Base-by-base conservation (phyloP, 2,113 vertebrate species). In the Petrocephalus microphthalmus region DNA sequence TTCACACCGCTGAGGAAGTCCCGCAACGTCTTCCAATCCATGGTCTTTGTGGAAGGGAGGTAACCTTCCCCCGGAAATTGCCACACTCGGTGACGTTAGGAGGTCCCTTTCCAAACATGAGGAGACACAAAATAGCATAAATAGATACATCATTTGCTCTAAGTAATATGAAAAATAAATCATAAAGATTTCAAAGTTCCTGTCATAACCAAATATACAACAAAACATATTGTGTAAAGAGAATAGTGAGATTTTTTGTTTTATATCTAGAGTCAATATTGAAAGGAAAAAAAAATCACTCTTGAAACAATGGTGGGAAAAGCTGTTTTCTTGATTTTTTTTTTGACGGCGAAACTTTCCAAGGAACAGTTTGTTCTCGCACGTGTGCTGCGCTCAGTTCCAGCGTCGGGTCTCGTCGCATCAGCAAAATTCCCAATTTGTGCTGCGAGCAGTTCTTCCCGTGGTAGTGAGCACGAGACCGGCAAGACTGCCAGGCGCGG, bases 21-120 rank as follows among this genome's bases (percentile, higher is more conserved):
- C 89, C 95, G 92, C 0, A 97, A 93, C 83, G 90, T 93, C 0
- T 91, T 93, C 96, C 96, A 97, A 90, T 97, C 96, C 96, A 96
- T 97, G 91, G 90, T 88, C 20, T 74, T 13, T 13, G 51, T 71
- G 6, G 71, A 78, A 33, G 85, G 71, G 37, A 49, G 56, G 64
- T 33, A 2, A 7, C 19, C 89, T 86, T 49, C 52, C 82, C 74
- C 74, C 86, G 49, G n/a, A 25, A 88, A 47, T 64, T 6, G 22
- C 29, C 8, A 45, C 64, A 20, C 37, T 2, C 6, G 0, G 2
- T 20, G 42, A 52, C 25, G 54, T 85, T 78, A 25, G 19, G 15
- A 25, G 2, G 67, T 13, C 71, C 45, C 19, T 81, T 5, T 82
- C 15, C 52, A 13, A 87, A 51, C 86, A 45, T 51, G 60, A 87